These are phyloP conservation scores for Mamestra configurata DNA, from an alignment of 1,140 invertebrate species.

Conservation along the genomic window DNA sequence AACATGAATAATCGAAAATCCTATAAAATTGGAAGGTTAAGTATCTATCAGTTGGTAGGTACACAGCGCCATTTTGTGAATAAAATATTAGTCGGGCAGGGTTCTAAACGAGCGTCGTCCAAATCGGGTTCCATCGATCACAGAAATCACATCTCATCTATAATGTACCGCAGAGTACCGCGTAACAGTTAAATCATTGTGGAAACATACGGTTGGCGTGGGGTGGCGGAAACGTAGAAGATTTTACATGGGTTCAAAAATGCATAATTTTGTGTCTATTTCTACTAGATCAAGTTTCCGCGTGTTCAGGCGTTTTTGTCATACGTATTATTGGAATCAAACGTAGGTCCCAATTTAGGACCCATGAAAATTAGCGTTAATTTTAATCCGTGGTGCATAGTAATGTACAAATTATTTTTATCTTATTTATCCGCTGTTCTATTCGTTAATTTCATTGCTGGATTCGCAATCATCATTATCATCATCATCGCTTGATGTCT, in stretches of 20 bases:
- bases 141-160: slow-evolving; percentile 63
- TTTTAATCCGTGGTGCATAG: no score
- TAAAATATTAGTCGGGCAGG: slow-evolving; percentile 56
- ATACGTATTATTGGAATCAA: no score
- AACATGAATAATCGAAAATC: slow-evolving; percentile 40
- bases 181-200: slow-evolving; percentile 52
- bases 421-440: no score
- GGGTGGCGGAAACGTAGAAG: background rate
- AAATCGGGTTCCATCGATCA: slow-evolving; percentile 63
- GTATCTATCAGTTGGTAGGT: slow-evolving; percentile 41
- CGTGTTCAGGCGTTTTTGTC: no score
- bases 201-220: slow-evolving; percentile 21
- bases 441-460: no score
- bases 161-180: slow-evolving; percentile 55
- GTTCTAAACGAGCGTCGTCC: slow-evolving; percentile 54
- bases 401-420: no score
- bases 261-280: no score
- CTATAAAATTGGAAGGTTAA: slow-evolving; percentile 47
- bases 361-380: no score
- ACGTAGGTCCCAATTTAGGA: no score
- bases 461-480: no score
- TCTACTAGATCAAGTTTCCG: no score
- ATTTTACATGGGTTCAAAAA: background rate
- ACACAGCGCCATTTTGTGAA: slow-evolving; percentile 52
- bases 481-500: no score